phyloP scores from a whole-genome alignment of 2,888 invertebrate species.

The Piscicola geometra region DNA sequence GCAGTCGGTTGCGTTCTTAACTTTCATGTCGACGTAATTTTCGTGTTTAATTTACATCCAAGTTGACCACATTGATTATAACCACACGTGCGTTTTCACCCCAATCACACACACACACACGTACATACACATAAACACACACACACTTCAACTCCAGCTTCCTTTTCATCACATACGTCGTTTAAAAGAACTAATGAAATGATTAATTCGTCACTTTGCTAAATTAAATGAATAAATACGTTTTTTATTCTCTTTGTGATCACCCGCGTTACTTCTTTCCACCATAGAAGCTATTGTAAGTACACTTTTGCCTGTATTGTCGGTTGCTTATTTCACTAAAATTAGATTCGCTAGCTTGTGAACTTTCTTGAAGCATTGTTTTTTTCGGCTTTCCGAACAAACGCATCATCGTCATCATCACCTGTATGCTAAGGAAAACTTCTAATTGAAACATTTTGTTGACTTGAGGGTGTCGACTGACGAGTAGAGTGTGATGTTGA shows the following conservation, averaged over 20 bases:
- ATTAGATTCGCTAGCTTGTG: conserved; percentile 3
- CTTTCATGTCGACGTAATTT: neutral
- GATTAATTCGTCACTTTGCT: neutral
- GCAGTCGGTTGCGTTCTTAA: neutral
- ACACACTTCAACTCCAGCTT: conserved; percentile 7
- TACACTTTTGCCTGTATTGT: conserved; percentile 3
- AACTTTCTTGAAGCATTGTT: conserved; percentile 3
- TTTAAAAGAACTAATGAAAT: neutral
- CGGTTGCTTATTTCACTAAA: neutral
- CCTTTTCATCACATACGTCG: neutral
- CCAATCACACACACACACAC: too few species aligned
- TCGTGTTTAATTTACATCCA: neutral
- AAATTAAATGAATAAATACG: neutral
- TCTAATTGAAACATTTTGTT: neutral
- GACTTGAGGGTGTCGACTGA: too few species aligned
- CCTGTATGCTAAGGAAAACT: neutral
- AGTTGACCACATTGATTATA: neutral
- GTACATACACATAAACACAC: too few species aligned
- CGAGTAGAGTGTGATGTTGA: too few species aligned
- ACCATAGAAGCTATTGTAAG: conserved; percentile 5
- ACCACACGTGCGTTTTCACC: too few species aligned
- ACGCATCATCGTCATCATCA: neutral
- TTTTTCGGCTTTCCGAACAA: neutral
- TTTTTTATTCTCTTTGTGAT: conserved; percentile 3
- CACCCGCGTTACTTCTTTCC: conserved; percentile 9